These are phyloP conservation scores for Tricholauxania praeusta DNA, from an alignment of 2,888 invertebrate genomes.

Conservation along the genomic window DNA sequence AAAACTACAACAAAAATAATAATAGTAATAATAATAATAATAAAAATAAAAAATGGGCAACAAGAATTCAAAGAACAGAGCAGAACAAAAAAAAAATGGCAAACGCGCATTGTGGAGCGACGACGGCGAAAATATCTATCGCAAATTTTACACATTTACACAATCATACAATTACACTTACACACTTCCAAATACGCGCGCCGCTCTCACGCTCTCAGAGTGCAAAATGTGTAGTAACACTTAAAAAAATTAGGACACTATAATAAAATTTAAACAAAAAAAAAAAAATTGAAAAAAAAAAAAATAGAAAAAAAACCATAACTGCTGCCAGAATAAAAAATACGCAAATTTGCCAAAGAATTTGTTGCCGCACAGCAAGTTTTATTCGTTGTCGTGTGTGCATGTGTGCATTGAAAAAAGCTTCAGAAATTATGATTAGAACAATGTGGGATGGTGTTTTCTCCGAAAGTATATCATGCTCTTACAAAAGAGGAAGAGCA, in stretches of 20 bases:
- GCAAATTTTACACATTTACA: conserved; percentile 21
- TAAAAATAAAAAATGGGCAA: conserved; percentile 34
- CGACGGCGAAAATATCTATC: conserved; percentile 32
- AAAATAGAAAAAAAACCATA: no score
- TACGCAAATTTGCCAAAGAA: no score
- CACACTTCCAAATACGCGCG: neutral
- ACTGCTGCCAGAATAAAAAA: no score
- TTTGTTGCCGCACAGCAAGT: conserved; percentile 4
- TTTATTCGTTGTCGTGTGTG: neutral
- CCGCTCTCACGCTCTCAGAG: neutral
- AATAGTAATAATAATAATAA: conserved; percentile 10
- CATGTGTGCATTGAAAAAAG: conserved; percentile 22
- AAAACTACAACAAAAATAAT: conserved; percentile 29
- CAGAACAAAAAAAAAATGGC: conserved; percentile 44
- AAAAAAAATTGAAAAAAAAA: neutral
- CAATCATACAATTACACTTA: neutral
- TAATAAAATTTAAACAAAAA: neutral
- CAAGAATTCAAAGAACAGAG: conserved; percentile 36
- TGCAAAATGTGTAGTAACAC: conserved; percentile 19
- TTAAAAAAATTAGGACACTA: conserved; percentile 22
- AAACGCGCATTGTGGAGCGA: conserved; percentile 55
- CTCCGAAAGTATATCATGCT: no score
- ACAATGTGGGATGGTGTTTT: neutral
- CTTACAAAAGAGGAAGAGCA: no score
- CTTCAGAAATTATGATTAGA: neutral